These are phyloP conservation scores for Willisornis vidua DNA, from an alignment of 2,113 vertebrate species.

Conservation along the genomic window DNA sequence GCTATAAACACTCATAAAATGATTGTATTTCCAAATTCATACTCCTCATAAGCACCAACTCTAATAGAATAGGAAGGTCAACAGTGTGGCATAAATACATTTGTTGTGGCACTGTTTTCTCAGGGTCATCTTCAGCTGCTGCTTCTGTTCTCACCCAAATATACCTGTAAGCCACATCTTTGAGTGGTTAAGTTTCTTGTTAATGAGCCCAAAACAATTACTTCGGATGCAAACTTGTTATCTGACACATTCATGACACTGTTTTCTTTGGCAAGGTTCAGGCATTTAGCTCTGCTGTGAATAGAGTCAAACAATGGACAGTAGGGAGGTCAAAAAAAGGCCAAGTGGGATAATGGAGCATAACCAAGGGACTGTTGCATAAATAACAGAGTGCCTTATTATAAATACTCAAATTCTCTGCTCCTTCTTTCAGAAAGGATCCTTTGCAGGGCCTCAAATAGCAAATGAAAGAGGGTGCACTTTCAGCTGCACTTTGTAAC, in stretches of 20 bases:
- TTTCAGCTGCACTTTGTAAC: not conserved
- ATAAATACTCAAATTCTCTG: not conserved
- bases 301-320: conserved; percentile 31
- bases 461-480: not conserved
- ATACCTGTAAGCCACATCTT: not conserved
- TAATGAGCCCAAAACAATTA: not conserved
- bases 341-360: not conserved
- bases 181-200: not conserved
- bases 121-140: not conserved
- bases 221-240: conserved; percentile 6
- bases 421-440: not conserved
- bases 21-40: not conserved
- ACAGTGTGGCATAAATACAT: not conserved
- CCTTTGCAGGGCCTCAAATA: not conserved
- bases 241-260: not conserved
- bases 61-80: not conserved
- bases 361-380: not conserved
- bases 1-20: not conserved
- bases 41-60: not conserved
- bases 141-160: not conserved
- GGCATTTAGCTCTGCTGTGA: conserved; percentile 35
- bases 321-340: conserved; percentile 33
- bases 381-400: not conserved
- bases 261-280: conserved; percentile 19
- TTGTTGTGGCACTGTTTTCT: not conserved